Percentiles rank a stretch among this genome's conserved stretches.
Conservation (phyloP, 2,797 vertebrate species). For the Pachyuromys duprasi region DNA sequence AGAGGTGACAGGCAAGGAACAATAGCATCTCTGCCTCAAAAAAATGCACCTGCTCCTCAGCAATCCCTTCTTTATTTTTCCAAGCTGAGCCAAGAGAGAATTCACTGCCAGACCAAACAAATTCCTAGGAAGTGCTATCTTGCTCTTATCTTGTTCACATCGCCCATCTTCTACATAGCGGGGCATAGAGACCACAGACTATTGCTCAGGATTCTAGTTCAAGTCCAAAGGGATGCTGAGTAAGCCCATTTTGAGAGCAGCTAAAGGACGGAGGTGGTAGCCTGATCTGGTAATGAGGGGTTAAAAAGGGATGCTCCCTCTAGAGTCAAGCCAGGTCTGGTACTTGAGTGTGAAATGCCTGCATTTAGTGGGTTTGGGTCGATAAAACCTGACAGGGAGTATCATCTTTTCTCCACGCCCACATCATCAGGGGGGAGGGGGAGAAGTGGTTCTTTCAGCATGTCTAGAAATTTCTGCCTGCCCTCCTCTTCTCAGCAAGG, state of each 20-base stretch:
- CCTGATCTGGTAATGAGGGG: neutral
- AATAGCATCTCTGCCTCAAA: neutral
- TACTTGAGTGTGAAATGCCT: neutral
- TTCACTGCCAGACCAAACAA: neutral
- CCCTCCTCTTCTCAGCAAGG: conserved; percentile 54
- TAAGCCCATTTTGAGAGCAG: neutral
- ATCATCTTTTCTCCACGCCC: conserved; percentile 37
- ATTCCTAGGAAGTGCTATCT: neutral
- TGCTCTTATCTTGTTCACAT: neutral
- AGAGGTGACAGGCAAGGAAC: neutral
- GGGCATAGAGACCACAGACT: neutral
- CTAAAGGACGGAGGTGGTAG: neutral
- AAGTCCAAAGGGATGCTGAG: neutral
- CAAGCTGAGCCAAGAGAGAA: neutral
- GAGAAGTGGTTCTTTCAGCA: neutral
- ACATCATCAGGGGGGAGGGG: neutral
- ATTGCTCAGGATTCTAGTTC: neutral
- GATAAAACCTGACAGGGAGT: conserved; percentile 4
- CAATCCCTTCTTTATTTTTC: neutral
- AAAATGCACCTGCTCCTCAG: neutral
- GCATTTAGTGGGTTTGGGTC: conserved; percentile 6
- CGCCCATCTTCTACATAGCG: neutral
- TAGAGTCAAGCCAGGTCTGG: neutral
- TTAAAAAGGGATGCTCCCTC: neutral
- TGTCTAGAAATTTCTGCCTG: conserved; percentile 57